Evolutionary conservation across 2,797 vertebrate species (phyloP).

Genomic region (Lindbergichthys nudifrons): DNA sequence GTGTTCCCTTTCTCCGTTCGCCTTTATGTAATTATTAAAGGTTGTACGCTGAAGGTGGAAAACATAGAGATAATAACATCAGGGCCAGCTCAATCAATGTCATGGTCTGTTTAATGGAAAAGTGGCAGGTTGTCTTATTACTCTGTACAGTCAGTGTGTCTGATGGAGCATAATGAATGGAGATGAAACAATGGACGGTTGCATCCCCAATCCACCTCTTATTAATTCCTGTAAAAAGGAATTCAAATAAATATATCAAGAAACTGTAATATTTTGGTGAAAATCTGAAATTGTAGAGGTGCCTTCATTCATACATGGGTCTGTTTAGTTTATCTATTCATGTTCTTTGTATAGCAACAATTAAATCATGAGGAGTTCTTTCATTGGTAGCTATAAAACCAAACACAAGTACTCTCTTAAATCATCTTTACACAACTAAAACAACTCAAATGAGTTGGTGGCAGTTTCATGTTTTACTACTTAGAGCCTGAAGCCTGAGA

Average conservation of each 20-base stretch:
- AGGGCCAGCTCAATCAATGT: slow-evolving; percentile 57
- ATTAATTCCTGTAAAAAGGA: slow-evolving; percentile 40
- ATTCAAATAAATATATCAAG: slow-evolving; percentile 21
- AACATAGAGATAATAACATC: slow-evolving; percentile 51
- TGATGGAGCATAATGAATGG: slow-evolving; percentile 52
- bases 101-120: slow-evolving; percentile 63
- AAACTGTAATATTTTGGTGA: not conserved
- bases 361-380: not conserved
- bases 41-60: slow-evolving; percentile 39
- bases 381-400: not conserved
- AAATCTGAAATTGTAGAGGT: not conserved
- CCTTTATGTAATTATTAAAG: slow-evolving; percentile 40
- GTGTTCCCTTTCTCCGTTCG: slow-evolving; percentile 16
- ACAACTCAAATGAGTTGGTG: not conserved
- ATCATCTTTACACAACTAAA: not conserved
- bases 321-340: not conserved
- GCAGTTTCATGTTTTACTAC: not conserved
- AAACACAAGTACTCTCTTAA: not conserved
- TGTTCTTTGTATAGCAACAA: too few species aligned
- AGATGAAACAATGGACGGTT: slow-evolving; percentile 46
- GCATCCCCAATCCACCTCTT: slow-evolving; percentile 30
- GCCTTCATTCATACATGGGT: not conserved
- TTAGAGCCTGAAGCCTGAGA: not conserved
- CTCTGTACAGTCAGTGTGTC: slow-evolving; percentile 52
- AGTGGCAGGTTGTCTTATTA: slow-evolving; percentile 58